Evolutionary conservation across 2,888 invertebrate species (phyloP).

Genomic region (Apocheima hispidaria): DNA sequence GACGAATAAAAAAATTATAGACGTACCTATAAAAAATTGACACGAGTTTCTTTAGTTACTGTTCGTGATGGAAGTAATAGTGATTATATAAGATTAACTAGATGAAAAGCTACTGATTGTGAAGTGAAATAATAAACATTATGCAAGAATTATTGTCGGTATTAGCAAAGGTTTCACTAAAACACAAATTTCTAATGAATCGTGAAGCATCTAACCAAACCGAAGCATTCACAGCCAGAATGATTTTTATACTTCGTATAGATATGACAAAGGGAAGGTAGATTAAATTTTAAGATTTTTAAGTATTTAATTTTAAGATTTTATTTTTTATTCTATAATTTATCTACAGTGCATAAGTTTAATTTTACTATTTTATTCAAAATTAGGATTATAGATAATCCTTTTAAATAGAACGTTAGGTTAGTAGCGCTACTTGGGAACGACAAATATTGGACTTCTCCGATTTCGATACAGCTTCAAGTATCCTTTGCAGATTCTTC

Average conservation of each 20-base stretch:
- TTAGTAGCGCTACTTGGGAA: conserved; percentile 71
- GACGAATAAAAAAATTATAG: conserved; percentile 44
- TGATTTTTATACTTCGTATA: conserved; percentile 83
- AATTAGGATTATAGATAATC: conserved; percentile 68
- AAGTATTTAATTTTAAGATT: conserved; percentile 68
- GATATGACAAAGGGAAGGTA: conserved; percentile 80
- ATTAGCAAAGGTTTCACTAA: conserved; percentile 58
- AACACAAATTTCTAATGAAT: conserved; percentile 52
- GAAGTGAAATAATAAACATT: conserved; percentile 38
- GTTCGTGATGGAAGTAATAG: not conserved
- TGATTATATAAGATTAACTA: conserved; percentile 6
- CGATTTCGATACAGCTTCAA: conserved; percentile 7
- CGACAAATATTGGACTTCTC: conserved; percentile 49
- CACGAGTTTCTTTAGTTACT: conserved; percentile 50
- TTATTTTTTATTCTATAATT: conserved; percentile 74
- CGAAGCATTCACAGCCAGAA: conserved; percentile 84
- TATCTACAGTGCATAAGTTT: conserved; percentile 84
- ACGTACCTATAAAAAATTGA: conserved; percentile 68
- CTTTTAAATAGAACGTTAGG: conserved; percentile 78
- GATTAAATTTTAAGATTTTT: conserved; percentile 66
- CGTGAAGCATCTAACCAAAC: conserved; percentile 73
- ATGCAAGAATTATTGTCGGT: conserved; percentile 70
- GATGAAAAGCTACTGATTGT: conserved; percentile 34
- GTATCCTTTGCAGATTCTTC: conserved; percentile 29
- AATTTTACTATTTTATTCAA: conserved; percentile 78